Evolutionary conservation across 2,113 vertebrate genomes (phyloP), one percentile per base, ranked within the genome.

Genomic region (Coryphaenoides rupestris): DNA sequence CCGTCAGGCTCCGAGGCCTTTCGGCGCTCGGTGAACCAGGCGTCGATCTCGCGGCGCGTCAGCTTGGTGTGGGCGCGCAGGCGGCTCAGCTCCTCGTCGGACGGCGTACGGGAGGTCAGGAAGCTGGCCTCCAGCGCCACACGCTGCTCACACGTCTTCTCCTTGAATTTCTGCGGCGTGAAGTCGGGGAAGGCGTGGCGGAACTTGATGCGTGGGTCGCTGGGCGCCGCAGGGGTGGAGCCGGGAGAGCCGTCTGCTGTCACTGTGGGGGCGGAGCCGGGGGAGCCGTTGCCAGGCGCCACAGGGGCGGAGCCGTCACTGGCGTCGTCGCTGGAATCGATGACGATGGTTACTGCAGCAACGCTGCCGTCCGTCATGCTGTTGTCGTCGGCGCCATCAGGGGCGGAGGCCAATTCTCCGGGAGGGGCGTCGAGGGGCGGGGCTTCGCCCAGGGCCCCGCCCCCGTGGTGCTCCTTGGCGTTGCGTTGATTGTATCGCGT

Each of bases 401-500:
- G 57, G 91, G 28, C 92, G 92, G 0, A 92, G 91, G 9, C 91
- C 93, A 70, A 92, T 91, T 22, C 14, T 9, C 54, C 54, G 19
- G 12, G 21, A 2, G 13, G 2, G 2, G 2, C 54, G 14, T 21
- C 21, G 13, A 9, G 13, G 12, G 53, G n/a, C 53, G 21, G 12
- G 9, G 50, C 72, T 0, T 90, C 90, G 1, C 73, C 70, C 26
- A 83, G 69, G 45, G 83, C 67, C 58, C 91, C 79, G 47, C 33
- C 33, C 15, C 91, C 89, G 52, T 96, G 94, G 67, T 93, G 96
- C 64, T 96, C 95, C 84, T 94, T 98, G 0, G 96, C 94, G 83
- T 98, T 99, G 75, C 96, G 92, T 88, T 98, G 96, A 84, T 98
- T 98, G 88, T 99, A 99, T 62, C 96, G 91, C 0, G 96, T 98